Conservation (phyloP, 2,797 vertebrate species). For the Siniperca scherzeri region DNA sequence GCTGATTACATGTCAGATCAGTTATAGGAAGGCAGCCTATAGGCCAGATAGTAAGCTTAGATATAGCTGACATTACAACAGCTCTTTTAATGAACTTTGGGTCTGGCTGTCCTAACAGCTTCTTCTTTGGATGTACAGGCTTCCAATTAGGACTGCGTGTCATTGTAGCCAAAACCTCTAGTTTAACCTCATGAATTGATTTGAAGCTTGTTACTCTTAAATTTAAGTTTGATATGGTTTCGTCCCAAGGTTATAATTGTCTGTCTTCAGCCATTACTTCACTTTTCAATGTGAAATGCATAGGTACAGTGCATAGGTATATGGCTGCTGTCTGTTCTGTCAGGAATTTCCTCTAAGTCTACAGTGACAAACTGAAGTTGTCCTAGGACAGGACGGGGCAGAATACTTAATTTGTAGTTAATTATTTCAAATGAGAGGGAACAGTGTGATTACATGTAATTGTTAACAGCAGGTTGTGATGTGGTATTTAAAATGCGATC, state of each 20-base stretch:
- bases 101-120: not conserved
- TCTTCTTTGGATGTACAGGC: not conserved
- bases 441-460: slow-evolving; percentile 36
- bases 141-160: slow-evolving; percentile 6
- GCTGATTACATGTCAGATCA: slow-evolving; percentile 6
- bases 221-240: slow-evolving; percentile 5
- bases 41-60: slow-evolving; percentile 1
- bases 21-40: slow-evolving; percentile 3
- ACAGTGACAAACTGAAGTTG: not conserved
- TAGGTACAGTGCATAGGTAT: not conserved
- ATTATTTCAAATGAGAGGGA: slow-evolving; percentile 35
- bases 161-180: not conserved
- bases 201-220: slow-evolving; percentile 4
- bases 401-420: slow-evolving; percentile 6
- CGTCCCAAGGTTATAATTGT: not conserved
- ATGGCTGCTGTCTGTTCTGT: not conserved
- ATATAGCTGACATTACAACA: slow-evolving; percentile 21
- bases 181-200: slow-evolving; percentile 21
- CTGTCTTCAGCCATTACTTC: not conserved
- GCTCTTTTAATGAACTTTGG: slow-evolving; percentile 21
- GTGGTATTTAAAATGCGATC: not conserved
- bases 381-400: not conserved
- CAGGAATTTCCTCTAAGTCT: not conserved
- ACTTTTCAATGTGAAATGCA: not conserved
- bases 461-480: slow-evolving; percentile 31